Percentiles rank a stretch among this genome's conserved stretches.
These are phyloP conservation scores for Sebastes melanostomus DNA, from an alignment of 2,797 vertebrate genomes.

Conservation along the genomic window DNA sequence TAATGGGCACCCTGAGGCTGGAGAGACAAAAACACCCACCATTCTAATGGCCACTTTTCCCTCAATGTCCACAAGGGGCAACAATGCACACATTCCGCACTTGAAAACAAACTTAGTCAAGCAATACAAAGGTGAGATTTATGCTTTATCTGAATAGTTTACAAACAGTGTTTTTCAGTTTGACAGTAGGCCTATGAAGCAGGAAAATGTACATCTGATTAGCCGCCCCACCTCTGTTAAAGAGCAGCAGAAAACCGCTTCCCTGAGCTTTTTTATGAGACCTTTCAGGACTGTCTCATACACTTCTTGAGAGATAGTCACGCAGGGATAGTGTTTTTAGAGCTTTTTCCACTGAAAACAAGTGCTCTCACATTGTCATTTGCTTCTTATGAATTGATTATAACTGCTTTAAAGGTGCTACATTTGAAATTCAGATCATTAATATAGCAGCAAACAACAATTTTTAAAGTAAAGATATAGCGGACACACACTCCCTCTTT, in stretches of 20 bases:
- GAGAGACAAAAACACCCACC: background rate
- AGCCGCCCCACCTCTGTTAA: background rate
- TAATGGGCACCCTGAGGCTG: background rate
- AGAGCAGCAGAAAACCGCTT: background rate
- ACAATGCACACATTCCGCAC: background rate
- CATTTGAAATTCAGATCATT: too few species aligned
- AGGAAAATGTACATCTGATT: background rate
- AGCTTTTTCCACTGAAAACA: background rate
- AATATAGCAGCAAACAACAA: too few species aligned
- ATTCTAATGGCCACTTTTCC: fast-evolving
- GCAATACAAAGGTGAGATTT: background rate
- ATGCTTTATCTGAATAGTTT: background rate
- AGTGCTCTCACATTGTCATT: background rate
- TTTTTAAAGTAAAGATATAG: too few species aligned
- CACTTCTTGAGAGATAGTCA: background rate
- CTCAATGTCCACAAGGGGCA: background rate
- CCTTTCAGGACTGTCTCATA: background rate
- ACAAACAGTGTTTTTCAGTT: background rate
- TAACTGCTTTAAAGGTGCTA: background rate
- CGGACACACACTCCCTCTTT: too few species aligned
- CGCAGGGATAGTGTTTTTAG: background rate
- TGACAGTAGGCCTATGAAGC: background rate
- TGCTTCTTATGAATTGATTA: too few species aligned
- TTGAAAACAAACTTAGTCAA: background rate
- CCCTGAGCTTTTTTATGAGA: background rate